A percentile compares a stretch with the other conserved stretches of the same genome.
Evolutionary conservation across 2,797 vertebrate genomes (phyloP).

Genomic region (Fratercula arctica): DNA sequence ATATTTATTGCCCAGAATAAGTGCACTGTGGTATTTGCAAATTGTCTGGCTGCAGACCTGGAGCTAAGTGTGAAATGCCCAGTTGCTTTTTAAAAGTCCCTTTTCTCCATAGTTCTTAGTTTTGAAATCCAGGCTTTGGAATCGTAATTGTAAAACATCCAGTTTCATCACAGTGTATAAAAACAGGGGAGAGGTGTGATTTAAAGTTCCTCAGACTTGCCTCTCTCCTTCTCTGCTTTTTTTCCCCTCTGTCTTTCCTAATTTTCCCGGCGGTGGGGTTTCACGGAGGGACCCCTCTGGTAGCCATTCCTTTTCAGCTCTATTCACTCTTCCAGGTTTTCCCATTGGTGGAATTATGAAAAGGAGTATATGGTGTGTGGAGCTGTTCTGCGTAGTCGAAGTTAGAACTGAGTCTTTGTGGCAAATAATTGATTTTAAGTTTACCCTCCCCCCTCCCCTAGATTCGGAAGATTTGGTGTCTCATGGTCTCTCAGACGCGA

Average conservation of each 20-base stretch:
- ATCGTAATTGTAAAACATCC: background rate
- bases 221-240: background rate
- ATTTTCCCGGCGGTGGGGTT: background rate
- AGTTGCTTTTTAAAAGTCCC: background rate
- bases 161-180: background rate
- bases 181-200: background rate
- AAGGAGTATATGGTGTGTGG: fast-evolving
- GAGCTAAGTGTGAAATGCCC: background rate
- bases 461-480: background rate
- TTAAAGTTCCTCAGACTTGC: background rate
- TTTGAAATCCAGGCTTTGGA: background rate
- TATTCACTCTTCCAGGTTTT: background rate
- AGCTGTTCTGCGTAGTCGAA: background rate
- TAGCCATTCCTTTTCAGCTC: background rate
- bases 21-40: background rate
- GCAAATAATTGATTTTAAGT: background rate
- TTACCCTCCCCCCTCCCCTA: background rate
- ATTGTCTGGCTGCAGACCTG: background rate
- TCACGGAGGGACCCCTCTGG: background rate
- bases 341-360: fast-evolving
- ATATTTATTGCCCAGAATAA: background rate
- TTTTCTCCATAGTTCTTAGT: background rate
- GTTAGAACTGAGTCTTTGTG: background rate
- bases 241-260: background rate
- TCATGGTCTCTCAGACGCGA: background rate